Evolutionary conservation across 2,797 vertebrate genomes (phyloP), one percentile per base, ranked within the genome.

Genomic region (Phoebastria nigripes): DNA sequence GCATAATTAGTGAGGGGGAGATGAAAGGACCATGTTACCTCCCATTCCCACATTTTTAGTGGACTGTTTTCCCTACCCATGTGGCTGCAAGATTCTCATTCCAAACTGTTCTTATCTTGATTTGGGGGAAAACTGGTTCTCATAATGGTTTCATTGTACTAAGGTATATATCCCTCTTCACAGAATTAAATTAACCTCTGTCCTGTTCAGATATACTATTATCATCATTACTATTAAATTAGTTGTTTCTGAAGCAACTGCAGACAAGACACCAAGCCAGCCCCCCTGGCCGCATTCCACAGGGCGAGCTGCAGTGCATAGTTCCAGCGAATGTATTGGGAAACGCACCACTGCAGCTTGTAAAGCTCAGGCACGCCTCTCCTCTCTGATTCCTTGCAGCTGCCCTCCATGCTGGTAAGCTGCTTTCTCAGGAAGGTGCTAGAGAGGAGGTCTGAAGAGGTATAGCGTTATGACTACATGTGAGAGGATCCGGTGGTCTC

Each of bases 31-130:
- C 2, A 1, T 3, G 18, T 72, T 85, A 83, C 78, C 83, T 90
- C 42, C 55, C 8, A 1, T 92, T 88, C 52, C 82, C 51, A 72
- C 65, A 74, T 66, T 95, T 95, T 94, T 72, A 83, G 82, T 88
- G 82, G 89, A 82, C 61, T 81, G 51, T 74, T 96, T 89, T 93
- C 80, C 72, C 39, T 81, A 65, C 18, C 89, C 87, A 94, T 90
- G 79, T 95, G 93, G 92, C 79, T 89, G 78, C 92, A 96, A 96
- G 92, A 81, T 89, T 95, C 89, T 96, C 82, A 83, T 92, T 96
- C 72, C 69, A 33, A 41, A 72, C 84, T 90, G 28, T 39, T 81
- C 82, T 93, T 95, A 94, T 87, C 72, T 92, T 81, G 84, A 87
- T 92, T 82, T 66, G 63, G 46, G 61, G 2, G 62, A 88, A 91